Conservation (phyloP, 1,140 invertebrate species). For the Trypoxylus dichotomus region DNA sequence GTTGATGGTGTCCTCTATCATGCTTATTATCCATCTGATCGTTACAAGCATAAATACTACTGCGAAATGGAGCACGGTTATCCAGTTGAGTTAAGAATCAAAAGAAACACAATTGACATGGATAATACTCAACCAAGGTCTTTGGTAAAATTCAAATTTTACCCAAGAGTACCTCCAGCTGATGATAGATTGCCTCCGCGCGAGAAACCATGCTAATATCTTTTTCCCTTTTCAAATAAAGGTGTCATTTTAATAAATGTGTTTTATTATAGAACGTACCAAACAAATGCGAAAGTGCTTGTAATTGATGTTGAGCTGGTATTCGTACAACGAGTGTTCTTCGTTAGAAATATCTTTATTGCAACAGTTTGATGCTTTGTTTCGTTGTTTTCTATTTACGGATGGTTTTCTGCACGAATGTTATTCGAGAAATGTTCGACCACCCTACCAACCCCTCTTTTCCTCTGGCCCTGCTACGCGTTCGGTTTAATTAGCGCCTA, state of each 20-base stretch:
- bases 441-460: not conserved
- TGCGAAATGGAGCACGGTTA: constrained; percentile 42
- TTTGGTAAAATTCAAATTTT: constrained; percentile 40
- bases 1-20: constrained; percentile 56
- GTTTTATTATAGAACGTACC: too few relatives aligned
- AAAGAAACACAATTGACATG: constrained; percentile 40
- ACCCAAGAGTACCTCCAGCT: constrained; percentile 40
- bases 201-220: not conserved
- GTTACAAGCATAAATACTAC: constrained; percentile 47
- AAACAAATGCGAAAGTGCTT: too few relatives aligned
- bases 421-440: constrained; percentile 10
- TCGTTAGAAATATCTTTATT: too few relatives aligned
- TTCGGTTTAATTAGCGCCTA: constrained; percentile 10
- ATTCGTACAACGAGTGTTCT: too few relatives aligned
- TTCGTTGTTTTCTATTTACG: not conserved
- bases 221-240: too few relatives aligned
- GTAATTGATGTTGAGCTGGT: too few relatives aligned
- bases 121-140: constrained; percentile 35
- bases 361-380: too few relatives aligned
- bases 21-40: constrained; percentile 55
- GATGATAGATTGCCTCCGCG: constrained; percentile 32
- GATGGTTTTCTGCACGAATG: not conserved
- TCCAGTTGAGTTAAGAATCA: constrained; percentile 45
- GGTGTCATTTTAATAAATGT: too few relatives aligned
- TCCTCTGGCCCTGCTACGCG: not conserved